Base-by-base conservation (phyloP, 2,797 vertebrate genomes). In the Smutsia gigantea region DNA sequence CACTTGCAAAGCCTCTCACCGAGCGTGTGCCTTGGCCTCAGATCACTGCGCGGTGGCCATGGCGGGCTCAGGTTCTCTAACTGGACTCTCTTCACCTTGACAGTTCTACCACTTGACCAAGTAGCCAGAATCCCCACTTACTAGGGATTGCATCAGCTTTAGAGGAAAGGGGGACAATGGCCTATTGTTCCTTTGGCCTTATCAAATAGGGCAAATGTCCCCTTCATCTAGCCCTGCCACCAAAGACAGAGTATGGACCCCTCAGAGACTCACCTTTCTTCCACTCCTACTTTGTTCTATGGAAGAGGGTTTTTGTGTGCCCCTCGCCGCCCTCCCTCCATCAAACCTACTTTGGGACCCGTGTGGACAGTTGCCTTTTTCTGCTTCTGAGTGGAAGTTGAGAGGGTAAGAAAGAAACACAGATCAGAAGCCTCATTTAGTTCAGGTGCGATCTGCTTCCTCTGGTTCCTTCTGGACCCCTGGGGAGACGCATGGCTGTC, bases 121-220 rank as follows among this genome's bases (percentile, higher is more conserved):
- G 42, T 42, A 37, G 72, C 81, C 90, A 74, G 92, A 69, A 87
- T 81, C 81, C 39, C 77, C 57, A 86, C 72, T 55, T 34, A 4
- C 0, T 34, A 94, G 77, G 59, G 87, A 34, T 37, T 77, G 93
- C 90, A 59, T 12, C 42, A 25, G 61, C 59, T 19, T 21, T 79
- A 3, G 29, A 86, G 39, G 42, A 55, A 59, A 86, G 37, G 37
- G 71, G 66, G 93, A 97, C 95, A 97, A 94, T 77, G 64, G 83
- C 10, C 42, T 84, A 92, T 97, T 98, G 96, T 98, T 98, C 93
- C 59, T 90, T 87, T 55, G 90, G 84, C 63, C 85, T 93, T 86
- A 59, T 57, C 39, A 23, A 68, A 42, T 25, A 53, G 69, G 84
- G 78, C 81, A 66, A 53, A 71, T 17, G 78, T 93, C 83, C 87